Evolutionary conservation across 2,888 invertebrate genomes (phyloP).

Genomic region (Scelioninae gen. 1): DNA sequence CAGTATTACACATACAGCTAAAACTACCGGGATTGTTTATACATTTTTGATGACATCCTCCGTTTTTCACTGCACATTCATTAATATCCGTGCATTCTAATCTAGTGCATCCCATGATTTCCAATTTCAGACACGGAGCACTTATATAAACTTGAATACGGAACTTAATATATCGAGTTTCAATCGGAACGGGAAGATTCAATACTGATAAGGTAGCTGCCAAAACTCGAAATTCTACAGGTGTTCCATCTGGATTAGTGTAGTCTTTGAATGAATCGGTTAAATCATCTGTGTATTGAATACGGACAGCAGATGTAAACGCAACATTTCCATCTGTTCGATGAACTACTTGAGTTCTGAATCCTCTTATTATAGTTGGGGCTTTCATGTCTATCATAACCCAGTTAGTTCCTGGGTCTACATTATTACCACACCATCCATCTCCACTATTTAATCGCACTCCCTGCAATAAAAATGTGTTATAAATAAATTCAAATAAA

Average conservation of each 20-base stretch:
- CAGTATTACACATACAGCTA: conserved; percentile 95
- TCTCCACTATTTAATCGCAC: conserved; percentile 92
- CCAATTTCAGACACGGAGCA: conserved; percentile 94
- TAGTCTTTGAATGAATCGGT: too few species aligned
- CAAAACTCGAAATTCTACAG: conserved; percentile 95
- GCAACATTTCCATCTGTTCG: too few species aligned
- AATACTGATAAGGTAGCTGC: conserved; percentile 96
- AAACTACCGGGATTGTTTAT: conserved; percentile 94
- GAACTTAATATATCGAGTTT: conserved; percentile 94
- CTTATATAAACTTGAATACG: conserved; percentile 93
- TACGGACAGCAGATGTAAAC: too few species aligned
- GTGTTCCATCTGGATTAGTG: conserved; percentile 96
- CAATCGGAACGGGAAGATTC: conserved; percentile 95
- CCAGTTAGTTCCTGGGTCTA: too few species aligned
- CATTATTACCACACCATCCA: too few species aligned
- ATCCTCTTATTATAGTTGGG: too few species aligned
- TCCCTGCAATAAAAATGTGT: conserved; percentile 85
- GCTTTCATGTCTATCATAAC: too few species aligned
- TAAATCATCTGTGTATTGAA: too few species aligned
- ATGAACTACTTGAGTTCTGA: too few species aligned
- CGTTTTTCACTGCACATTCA: conserved; percentile 93
- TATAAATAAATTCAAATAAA: background rate
- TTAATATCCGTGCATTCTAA: conserved; percentile 95
- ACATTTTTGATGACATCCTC: conserved; percentile 97
- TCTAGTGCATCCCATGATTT: conserved; percentile 96